phyloP scores from a whole-genome alignment of 2,888 invertebrate genomes.

The Drosophila recens region DNA sequence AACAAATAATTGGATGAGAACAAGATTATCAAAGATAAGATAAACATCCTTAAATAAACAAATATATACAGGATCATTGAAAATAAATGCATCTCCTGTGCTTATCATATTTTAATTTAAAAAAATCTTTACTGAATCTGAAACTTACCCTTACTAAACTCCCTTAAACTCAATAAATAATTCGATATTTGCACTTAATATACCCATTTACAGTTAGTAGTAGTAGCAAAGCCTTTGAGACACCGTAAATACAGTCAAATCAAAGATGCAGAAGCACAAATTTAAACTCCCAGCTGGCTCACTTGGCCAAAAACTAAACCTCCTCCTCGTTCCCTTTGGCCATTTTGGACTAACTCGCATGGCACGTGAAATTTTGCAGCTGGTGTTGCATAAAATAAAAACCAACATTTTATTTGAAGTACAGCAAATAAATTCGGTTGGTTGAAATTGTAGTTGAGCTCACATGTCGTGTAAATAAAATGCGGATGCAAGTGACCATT shows the following conservation, averaged over 20 bases:
- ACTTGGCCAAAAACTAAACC: slow-evolving; percentile 22
- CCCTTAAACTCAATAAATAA: background rate
- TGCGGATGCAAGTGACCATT: slow-evolving; percentile 74
- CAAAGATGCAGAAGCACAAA: slow-evolving; percentile 52
- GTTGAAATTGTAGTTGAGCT: slow-evolving; percentile 65
- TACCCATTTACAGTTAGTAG: background rate
- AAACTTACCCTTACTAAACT: background rate
- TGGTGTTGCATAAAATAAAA: slow-evolving; percentile 73
- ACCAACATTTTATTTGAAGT: slow-evolving; percentile 73
- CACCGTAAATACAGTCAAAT: slow-evolving; percentile 44
- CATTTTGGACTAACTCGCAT: background rate
- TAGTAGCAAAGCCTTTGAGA: slow-evolving; percentile 14
- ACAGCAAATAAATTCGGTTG: slow-evolving; percentile 72
- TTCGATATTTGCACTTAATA: slow-evolving; percentile 1
- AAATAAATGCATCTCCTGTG: no score
- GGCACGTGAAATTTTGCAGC: slow-evolving; percentile 46
- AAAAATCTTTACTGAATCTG: background rate
- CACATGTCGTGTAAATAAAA: slow-evolving; percentile 80
- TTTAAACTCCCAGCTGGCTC: slow-evolving; percentile 29
- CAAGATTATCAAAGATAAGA: no score
- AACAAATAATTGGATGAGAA: no score
- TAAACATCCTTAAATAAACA: no score
- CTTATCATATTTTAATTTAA: no score
- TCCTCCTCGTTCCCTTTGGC: background rate
- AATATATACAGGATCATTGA: no score